Percentiles rank a stretch among this genome's conserved stretches.
Conservation (phyloP, 2,113 vertebrate genomes). For the Regulus satrapa region DNA sequence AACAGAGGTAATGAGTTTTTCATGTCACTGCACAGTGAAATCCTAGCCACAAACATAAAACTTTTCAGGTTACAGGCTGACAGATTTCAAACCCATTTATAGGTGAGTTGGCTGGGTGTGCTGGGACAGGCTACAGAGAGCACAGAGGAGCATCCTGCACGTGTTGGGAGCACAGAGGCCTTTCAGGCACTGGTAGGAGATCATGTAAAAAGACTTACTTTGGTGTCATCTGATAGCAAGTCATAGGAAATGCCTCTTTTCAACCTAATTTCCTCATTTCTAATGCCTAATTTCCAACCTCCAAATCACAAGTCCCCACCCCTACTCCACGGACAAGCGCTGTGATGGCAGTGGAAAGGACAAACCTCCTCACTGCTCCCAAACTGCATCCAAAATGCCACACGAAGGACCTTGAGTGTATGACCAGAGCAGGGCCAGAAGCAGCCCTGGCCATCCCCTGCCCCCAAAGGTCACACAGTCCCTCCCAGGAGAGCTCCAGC, state of each 20-base stretch:
- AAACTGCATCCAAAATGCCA: neutral
- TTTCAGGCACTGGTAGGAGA: neutral
- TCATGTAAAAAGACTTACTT: neutral
- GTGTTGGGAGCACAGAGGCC: neutral
- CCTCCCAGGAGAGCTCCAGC: neutral
- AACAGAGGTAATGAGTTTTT: neutral
- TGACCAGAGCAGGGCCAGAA: neutral
- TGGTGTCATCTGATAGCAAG: neutral
- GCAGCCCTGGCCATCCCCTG: no score
- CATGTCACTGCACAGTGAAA: neutral
- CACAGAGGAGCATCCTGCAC: neutral
- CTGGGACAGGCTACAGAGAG: neutral
- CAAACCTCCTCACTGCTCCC: neutral
- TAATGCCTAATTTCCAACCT: no score
- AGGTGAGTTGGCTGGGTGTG: neutral
- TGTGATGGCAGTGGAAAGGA: neutral
- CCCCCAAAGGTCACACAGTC: neutral
- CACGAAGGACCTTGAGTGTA: rapidly evolving
- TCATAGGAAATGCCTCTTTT: neutral
- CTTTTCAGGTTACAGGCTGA: neutral
- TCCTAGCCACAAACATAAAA: neutral
- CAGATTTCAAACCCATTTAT: neutral
- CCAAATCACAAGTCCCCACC: neutral
- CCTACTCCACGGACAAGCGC: neutral
- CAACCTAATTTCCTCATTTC: no score